Conservation (phyloP, 1,140 invertebrate genomes). For the Scaptomyza graminum region DNA sequence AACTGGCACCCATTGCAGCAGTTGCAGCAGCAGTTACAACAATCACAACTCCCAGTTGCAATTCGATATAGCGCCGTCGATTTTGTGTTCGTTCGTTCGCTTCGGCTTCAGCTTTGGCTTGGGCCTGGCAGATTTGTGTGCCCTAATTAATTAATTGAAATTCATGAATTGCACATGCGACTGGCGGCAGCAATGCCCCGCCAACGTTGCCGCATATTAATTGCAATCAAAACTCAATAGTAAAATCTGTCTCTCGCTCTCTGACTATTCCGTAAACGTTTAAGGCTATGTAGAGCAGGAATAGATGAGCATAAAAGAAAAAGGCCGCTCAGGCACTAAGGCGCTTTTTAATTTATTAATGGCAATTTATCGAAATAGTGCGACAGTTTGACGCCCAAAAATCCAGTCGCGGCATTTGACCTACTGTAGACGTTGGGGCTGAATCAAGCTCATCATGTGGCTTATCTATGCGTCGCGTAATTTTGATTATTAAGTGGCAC, state of each 20-base stretch:
- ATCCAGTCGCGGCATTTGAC: constrained; percentile 49
- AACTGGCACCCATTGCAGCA: constrained; percentile 20
- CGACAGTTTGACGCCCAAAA: constrained; percentile 39
- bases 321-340: constrained; percentile 65
- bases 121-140: constrained; percentile 64
- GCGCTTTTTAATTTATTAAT: constrained; percentile 81
- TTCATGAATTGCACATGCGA: constrained; percentile 80
- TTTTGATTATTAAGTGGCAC: constrained; percentile 81
- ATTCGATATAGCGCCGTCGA: constrained; percentile 68
- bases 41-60: constrained; percentile 52
- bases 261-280: constrained; percentile 34
- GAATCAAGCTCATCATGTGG: constrained; percentile 40
- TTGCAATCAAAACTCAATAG: constrained; percentile 76
- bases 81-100: constrained; percentile 21
- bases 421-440: constrained; percentile 39
- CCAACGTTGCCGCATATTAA: constrained; percentile 69
- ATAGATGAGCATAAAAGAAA: constrained; percentile 39
- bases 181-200: constrained; percentile 50
- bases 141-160: constrained; percentile 81
- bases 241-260: constrained; percentile 8
- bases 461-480: constrained; percentile 75
- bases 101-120: not conserved
- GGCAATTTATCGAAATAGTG: constrained; percentile 45
- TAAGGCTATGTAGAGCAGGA: constrained; percentile 32
- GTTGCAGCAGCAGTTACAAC: constrained; percentile 18